phyloP scores from a whole-genome alignment of 2,797 vertebrate genomes.

The Adelosebastes latens region DNA sequence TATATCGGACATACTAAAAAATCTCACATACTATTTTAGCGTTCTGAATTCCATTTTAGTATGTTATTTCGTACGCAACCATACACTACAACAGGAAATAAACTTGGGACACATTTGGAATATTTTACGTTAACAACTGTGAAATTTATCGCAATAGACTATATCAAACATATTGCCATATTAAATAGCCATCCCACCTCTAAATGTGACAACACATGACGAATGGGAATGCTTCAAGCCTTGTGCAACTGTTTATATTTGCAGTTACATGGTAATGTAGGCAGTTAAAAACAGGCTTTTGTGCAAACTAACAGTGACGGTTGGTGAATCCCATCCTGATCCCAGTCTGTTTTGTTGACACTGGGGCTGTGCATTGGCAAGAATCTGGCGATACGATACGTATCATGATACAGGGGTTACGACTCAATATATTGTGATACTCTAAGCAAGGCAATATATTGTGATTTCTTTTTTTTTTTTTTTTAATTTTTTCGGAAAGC shows the following conservation, averaged over 20 bases:
- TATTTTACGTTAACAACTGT: neutral
- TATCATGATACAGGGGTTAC: no score
- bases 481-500: no score
- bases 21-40: neutral
- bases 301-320: neutral
- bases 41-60: neutral
- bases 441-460: no score
- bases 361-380: no score
- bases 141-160: neutral
- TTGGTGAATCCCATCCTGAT: neutral
- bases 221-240: neutral
- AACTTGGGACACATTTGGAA: neutral
- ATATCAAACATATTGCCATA: neutral
- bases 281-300: neutral
- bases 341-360: constrained; percentile 2
- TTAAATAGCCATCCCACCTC: neutral
- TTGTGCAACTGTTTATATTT: neutral
- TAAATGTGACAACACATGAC: neutral
- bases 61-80: neutral
- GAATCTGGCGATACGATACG: no score
- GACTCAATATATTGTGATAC: no score
- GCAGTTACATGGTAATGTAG: neutral
- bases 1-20: neutral
- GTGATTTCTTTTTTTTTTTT: no score
- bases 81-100: no score